phyloP scores from a whole-genome alignment of 2,888 invertebrate genomes.

The Agriopis marginaria region DNA sequence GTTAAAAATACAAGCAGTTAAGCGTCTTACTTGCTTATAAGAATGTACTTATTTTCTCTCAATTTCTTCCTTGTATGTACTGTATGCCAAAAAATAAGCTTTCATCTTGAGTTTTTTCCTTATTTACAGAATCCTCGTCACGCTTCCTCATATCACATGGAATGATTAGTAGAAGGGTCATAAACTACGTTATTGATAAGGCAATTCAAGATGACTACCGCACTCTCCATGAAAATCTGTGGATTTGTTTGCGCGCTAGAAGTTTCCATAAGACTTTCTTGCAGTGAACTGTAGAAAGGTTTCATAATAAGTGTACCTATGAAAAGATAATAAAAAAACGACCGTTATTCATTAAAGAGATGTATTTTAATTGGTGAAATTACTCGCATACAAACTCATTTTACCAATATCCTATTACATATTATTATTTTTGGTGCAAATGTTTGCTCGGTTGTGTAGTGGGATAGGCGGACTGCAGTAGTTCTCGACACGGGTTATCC shows the following conservation, averaged over 20 bases:
- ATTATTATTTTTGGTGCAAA: too few species aligned
- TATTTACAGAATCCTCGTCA: slow-evolving; percentile 25
- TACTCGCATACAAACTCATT: too few species aligned
- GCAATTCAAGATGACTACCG: not conserved
- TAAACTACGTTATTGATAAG: slow-evolving; percentile 1
- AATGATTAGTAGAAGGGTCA: slow-evolving; percentile 3
- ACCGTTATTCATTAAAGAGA: too few species aligned
- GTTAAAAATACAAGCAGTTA: not conserved
- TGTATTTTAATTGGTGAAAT: too few species aligned
- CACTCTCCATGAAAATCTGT: not conserved
- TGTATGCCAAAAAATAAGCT: slow-evolving; percentile 21
- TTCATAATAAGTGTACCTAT: too few species aligned
- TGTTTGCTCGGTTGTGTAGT: too few species aligned
- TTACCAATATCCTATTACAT: too few species aligned
- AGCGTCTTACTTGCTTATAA: not conserved
- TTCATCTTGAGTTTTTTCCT: slow-evolving; percentile 23
- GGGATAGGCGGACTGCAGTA: too few species aligned
- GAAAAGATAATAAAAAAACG: too few species aligned
- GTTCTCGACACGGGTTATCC: too few species aligned
- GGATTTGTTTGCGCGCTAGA: not conserved
- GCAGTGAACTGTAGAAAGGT: too few species aligned
- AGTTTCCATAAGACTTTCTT: not conserved
- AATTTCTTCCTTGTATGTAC: slow-evolving; percentile 14
- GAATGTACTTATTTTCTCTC: not conserved
- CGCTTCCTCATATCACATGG: slow-evolving; percentile 30